Base-by-base conservation (phyloP, 2,113 vertebrate species). In the Mola mola region DNA sequence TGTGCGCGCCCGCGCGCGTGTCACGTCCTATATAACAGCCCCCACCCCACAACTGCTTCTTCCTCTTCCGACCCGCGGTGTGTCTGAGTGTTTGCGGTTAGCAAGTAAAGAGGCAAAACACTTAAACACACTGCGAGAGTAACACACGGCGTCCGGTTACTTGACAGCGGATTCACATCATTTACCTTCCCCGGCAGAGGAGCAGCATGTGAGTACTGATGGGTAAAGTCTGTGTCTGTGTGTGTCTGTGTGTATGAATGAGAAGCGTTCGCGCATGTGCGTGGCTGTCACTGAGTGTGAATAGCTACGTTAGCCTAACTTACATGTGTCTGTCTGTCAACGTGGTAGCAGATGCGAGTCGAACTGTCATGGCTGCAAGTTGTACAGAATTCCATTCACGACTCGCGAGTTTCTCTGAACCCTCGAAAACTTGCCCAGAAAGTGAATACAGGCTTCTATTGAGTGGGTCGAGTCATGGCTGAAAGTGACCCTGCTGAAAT, bases 181-280 rank as follows among this genome's bases (percentile, higher is more conserved):
- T 36, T 69, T 24, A 57, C 62, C 37, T 82, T 52, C 47, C 64
- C 66, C 66, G 16, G 16, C 48, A 28, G 43, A 68, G 57, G 75
- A 31, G n/a, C 64, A 75, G 58, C 82, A 87, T 58, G 88, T 90
- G 83, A 90, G 88, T 88, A 88, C 75, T 36, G 46, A 72, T 2
- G 44, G 11, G 4, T 4, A 44, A 56, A 25, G 9, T n/a, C 53
- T 11, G 31, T 13, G 66, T 22, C 40, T n/a, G 9, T 12, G 44
- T 15, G 12, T 34, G 48, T 21, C 2, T 2, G 36, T 0, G 28
- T 15, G 19, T 22, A 31, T 65, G 66, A 48, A 26, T 26, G 49
- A 13, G 20, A n/a, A n/a, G n/a, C n/a, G n/a, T n/a, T n/a, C n/a
- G 22, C 19, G 1, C 24, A 24, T n/a, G n/a, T 21, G 20, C n/a